Conservation (phyloP, 2,113 vertebrate species). For the Panthera leo region DNA sequence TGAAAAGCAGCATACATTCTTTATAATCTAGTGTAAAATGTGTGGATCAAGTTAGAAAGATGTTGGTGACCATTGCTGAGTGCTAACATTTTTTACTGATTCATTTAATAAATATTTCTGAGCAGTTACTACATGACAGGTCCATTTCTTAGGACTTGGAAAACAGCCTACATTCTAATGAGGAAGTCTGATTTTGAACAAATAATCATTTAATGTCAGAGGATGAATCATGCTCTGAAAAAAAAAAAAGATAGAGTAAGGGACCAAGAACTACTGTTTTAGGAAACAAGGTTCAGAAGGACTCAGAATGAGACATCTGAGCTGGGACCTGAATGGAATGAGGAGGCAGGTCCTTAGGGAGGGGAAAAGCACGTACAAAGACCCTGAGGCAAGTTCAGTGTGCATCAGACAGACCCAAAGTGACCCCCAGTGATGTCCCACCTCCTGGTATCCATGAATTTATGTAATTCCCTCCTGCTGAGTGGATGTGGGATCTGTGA, state of each 20-base stretch:
- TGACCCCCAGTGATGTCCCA: neutral
- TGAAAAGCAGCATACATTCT: neutral
- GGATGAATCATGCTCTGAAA: neutral
- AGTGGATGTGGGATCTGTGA: neutral
- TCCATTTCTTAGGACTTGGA: neutral
- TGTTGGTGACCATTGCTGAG: neutral
- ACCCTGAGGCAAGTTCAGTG: neutral
- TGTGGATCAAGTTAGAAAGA: neutral
- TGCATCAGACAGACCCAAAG: neutral
- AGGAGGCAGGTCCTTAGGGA: neutral
- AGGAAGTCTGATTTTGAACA: neutral
- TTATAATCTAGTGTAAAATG: neutral
- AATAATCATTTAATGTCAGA: neutral
- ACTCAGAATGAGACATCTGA: neutral
- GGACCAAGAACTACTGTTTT: neutral
- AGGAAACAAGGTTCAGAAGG: neutral
- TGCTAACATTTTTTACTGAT: neutral
- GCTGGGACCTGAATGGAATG: neutral
- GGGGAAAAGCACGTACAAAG: neutral
- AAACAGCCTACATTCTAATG: neutral
- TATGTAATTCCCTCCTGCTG: neutral
- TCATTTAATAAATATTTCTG: slow-evolving; percentile 2
- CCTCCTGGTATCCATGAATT: neutral
- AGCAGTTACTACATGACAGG: neutral
- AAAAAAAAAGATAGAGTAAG: neutral